Conservation (phyloP, 2,888 invertebrate genomes). For the Stratiomys singularior region DNA sequence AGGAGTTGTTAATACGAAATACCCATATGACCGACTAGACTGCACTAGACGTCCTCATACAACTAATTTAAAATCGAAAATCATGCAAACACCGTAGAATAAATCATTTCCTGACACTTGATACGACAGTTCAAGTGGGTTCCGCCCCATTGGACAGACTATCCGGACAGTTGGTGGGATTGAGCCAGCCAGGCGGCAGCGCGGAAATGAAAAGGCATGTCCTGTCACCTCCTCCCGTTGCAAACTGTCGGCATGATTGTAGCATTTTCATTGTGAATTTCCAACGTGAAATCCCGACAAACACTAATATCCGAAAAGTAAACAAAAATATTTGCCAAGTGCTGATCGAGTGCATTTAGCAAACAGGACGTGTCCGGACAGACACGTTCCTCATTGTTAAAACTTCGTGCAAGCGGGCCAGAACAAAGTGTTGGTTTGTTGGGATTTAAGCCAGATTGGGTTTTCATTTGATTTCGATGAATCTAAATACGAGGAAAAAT, state of each 20-base stretch:
- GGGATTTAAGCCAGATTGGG: conserved; percentile 5
- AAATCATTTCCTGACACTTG: conserved; percentile 36
- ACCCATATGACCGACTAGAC: not conserved
- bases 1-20: not conserved
- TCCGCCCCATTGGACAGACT: conserved; percentile 32
- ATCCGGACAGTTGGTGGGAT: not conserved
- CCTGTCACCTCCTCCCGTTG: too few species aligned
- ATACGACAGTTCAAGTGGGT: conserved; percentile 21
- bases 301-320: conserved; percentile 45
- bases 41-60: not conserved
- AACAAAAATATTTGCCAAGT: conserved; percentile 48
- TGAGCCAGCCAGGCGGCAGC: too few species aligned
- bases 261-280: conserved; percentile 19
- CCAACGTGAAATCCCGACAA: conserved; percentile 12
- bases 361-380: conserved; percentile 33
- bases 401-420: not conserved
- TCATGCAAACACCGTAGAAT: conserved; percentile 20
- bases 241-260: too few species aligned
- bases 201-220: too few species aligned
- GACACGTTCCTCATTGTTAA: conserved; percentile 38
- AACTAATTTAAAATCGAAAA: conserved; percentile 23
- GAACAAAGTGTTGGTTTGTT: conserved; percentile 1
- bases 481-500: not conserved
- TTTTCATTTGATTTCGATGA: not conserved
- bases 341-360: conserved; percentile 49